Evolutionary conservation across 2,888 invertebrate genomes (phyloP).

Genomic region (Arge pagana): DNA sequence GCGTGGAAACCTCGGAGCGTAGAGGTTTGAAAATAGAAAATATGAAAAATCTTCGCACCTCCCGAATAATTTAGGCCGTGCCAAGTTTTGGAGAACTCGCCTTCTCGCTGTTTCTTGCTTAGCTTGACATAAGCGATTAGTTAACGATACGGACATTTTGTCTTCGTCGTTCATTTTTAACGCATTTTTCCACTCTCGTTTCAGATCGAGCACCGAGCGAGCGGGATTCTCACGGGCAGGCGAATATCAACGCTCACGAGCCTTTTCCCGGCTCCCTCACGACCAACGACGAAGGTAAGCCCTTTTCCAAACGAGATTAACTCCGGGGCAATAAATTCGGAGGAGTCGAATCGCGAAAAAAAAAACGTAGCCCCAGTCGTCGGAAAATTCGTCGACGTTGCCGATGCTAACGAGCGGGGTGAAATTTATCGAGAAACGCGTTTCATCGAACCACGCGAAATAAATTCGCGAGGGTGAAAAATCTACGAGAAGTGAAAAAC

Average conservation of each 20-base stretch:
- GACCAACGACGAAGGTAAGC: slow-evolving; percentile 83
- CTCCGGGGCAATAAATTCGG: no score
- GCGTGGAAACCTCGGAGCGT: slow-evolving; percentile 16
- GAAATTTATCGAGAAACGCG: no score
- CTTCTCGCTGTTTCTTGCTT: slow-evolving; percentile 20
- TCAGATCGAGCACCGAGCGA: slow-evolving; percentile 73
- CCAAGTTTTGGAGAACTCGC: slow-evolving; percentile 22
- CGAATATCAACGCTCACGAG: slow-evolving; percentile 61
- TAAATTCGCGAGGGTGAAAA: no score
- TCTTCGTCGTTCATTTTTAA: not conserved
- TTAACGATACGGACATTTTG: no score
- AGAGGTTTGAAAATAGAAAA: not conserved
- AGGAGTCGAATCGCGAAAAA: no score
- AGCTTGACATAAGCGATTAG: no score
- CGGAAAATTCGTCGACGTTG: no score
- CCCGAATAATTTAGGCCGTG: slow-evolving; percentile 23
- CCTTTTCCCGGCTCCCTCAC: slow-evolving; percentile 75
- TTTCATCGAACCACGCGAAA: no score
- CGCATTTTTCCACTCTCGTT: slow-evolving; percentile 43
- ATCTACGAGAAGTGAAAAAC: no score
- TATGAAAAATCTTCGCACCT: slow-evolving; percentile 7
- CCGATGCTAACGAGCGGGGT: no score
- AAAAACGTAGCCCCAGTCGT: no score
- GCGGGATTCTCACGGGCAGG: slow-evolving; percentile 63
- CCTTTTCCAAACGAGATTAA: slow-evolving; percentile 28